A percentile compares a stretch with the other conserved stretches of the same genome.
These are phyloP conservation scores for Zeugodacus cucurbitae DNA, from an alignment of 1,140 invertebrate genomes.

Conservation along the genomic window DNA sequence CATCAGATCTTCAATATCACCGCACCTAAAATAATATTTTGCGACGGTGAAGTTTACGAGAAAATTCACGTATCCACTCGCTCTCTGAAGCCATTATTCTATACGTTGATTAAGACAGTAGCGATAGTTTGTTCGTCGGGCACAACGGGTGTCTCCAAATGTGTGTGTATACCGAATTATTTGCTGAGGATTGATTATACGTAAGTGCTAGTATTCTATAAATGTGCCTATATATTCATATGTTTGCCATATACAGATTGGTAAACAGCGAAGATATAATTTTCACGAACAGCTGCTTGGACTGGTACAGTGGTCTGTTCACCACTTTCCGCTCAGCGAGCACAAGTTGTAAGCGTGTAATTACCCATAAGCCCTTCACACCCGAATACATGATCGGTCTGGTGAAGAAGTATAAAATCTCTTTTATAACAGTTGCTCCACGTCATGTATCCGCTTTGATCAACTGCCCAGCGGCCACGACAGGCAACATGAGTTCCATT, in stretches of 20 bases:
- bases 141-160: slow-evolving; percentile 82
- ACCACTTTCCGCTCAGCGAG: no score
- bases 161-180: slow-evolving; percentile 76
- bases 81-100: slow-evolving; percentile 54
- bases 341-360: no score
- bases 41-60: no score
- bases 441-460: slow-evolving; percentile 54
- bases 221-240: no score
- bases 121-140: slow-evolving; percentile 72
- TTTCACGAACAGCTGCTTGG: slow-evolving; percentile 59
- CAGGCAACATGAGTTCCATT: slow-evolving; percentile 49
- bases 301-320: no score
- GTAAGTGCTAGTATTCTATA: slow-evolving; percentile 45
- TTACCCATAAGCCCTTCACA: no score
- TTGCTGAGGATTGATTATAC: slow-evolving; percentile 36
- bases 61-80: slow-evolving; percentile 51
- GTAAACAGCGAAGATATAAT: slow-evolving; percentile 57
- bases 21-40: no score
- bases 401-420: slow-evolving; percentile 60
- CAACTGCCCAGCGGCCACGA: slow-evolving; percentile 50
- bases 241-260: neutral
- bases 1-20: no score
- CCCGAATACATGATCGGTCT: slow-evolving; percentile 62
- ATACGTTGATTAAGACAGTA: slow-evolving; percentile 52
- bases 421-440: slow-evolving; percentile 50